These are phyloP conservation scores for Crypturellus undulatus DNA, from an alignment of 2,113 vertebrate genomes.

Conservation along the genomic window DNA sequence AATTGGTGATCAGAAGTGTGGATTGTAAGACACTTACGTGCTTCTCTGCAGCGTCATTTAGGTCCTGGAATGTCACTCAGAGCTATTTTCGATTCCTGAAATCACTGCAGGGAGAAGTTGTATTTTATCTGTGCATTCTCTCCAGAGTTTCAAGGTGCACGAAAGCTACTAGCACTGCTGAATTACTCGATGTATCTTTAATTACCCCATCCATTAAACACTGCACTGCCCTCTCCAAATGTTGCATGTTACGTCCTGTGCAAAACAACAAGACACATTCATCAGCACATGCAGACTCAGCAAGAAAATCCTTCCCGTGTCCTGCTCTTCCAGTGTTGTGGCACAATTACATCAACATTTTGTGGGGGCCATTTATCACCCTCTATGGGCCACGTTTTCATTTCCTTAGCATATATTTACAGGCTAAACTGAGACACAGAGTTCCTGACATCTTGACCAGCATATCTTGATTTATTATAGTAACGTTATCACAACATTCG, in stretches of 20 bases:
- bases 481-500: not conserved
- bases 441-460: constrained; percentile 12
- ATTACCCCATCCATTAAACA: not conserved
- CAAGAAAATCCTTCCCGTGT: not conserved
- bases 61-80: not conserved
- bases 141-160: not conserved
- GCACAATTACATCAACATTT: not conserved
- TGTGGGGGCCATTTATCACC: not conserved
- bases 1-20: rapidly evolving
- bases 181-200: not conserved
- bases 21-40: not conserved
- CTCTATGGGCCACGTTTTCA: not conserved
- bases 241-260: not conserved
- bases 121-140: not conserved
- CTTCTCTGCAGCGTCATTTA: not conserved
- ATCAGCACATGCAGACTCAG: not conserved
- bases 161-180: not conserved
- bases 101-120: not conserved
- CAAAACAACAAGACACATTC: not conserved
- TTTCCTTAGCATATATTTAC: not conserved
- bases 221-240: not conserved
- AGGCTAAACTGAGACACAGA: not conserved
- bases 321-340: not conserved
- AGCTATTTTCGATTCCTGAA: not conserved
- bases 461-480: constrained; percentile 12